Base-by-base conservation (phyloP, 2,113 vertebrate species). In the Syrrhaptes paradoxus region DNA sequence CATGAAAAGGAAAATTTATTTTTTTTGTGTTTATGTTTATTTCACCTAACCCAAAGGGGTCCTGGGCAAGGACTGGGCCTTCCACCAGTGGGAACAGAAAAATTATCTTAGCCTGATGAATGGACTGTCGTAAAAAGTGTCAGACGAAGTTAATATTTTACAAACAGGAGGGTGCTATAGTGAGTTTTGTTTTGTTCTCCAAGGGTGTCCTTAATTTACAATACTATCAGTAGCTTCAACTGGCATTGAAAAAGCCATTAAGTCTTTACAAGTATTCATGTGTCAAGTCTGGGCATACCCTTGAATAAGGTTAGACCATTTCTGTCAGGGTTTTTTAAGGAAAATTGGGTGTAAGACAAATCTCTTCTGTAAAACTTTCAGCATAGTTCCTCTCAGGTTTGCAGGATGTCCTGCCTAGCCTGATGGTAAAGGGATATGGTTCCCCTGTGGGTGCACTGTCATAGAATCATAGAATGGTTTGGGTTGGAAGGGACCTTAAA, bases 401-500 rank as follows among this genome's bases (percentile, higher is more conserved):
- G 5, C 48, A 26, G 3, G 21, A 71, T 45, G 32, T 11, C n/a
- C 24, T 48, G 9, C 22, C 19, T 73, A 45, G 11, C 16, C 31
- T 74, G 32, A 63, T 74, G n/a, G 18, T 59, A 49, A 67, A 82
- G 22, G 2, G 2, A 41, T 67, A 11, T 0, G 0, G 25, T 59
- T 94, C 48, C 38, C 17, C 49, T 77, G 32, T 45, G 41, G 8
- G 13, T 73, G 20, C 61, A 55, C 24, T n/a, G 46, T 59, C 28
- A 10, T 16, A 41, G 41, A 41, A 41, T 41, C 41, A 41, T 41
- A 41, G 41, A 41, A 41, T 41, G 41, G 41, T 41, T 41, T 41
- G 41, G 41, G 41, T 41, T 41, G 41, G 41, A 41, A 41, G 41
- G 41, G 41, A 41, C 41, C 41, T 41, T 41, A 41, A 41, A 41